These are phyloP conservation scores for Oreochromis tanganicae DNA, from an alignment of 2,113 vertebrate genomes.

Conservation along the genomic window DNA sequence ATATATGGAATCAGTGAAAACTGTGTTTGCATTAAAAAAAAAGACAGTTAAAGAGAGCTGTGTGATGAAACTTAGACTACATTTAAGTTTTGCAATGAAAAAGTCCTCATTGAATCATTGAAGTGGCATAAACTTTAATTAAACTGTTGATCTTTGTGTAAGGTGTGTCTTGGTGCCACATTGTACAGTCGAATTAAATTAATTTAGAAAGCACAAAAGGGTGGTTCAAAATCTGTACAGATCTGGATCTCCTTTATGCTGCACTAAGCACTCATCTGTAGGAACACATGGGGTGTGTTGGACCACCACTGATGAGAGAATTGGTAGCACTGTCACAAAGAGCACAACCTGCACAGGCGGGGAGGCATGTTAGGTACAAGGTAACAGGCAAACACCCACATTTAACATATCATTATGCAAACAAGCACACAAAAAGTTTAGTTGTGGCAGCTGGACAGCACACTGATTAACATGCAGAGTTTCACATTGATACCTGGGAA, in stretches of 20 bases:
- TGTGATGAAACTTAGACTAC: neutral
- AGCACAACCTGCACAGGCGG: neutral
- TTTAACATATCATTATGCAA: neutral
- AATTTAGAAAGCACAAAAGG: neutral
- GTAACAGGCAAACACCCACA: neutral
- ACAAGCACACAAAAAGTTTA: neutral
- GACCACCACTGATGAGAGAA: neutral
- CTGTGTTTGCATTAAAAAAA: neutral
- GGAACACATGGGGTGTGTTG: neutral
- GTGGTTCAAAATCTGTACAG: slow-evolving; percentile 1
- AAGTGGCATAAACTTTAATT: neutral
- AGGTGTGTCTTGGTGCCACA: neutral
- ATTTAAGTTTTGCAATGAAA: neutral
- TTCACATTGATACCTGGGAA: neutral
- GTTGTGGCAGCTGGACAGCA: neutral
- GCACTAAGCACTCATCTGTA: slow-evolving; percentile 35
- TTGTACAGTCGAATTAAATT: neutral
- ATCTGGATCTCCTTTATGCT: slow-evolving; percentile 21
- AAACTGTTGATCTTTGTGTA: neutral
- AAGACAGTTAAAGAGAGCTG: neutral
- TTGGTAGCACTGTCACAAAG: neutral
- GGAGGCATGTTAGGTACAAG: neutral
- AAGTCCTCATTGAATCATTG: neutral
- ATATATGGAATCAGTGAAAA: neutral
- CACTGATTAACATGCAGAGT: neutral